Evolutionary conservation across 1,140 invertebrate genomes (phyloP).

Genomic region (Thalassaphorura encarpata): DNA sequence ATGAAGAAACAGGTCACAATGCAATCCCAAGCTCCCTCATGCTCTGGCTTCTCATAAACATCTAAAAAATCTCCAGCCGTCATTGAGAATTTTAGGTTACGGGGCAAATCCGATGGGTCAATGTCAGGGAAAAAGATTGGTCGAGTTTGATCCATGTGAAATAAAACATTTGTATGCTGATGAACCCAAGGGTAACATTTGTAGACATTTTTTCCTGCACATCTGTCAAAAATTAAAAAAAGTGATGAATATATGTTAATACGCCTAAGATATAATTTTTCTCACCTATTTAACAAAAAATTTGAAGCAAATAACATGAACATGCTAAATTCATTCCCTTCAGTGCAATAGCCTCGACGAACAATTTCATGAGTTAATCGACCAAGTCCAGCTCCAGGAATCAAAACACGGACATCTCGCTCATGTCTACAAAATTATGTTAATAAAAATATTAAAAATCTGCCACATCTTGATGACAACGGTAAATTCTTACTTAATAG

Average conservation of each 20-base stretch:
- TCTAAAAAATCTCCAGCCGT: slow-evolving; percentile 62
- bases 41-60: slow-evolving; percentile 61
- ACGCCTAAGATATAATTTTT: background rate
- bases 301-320: slow-evolving; percentile 93
- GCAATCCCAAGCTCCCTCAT: slow-evolving; percentile 62
- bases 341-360: slow-evolving; percentile 72
- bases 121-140: slow-evolving; percentile 82
- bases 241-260: slow-evolving; percentile 5
- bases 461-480: background rate
- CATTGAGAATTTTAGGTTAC: slow-evolving; percentile 77
- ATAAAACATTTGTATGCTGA: slow-evolving; percentile 81
- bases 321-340: slow-evolving; percentile 82
- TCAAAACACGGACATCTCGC: slow-evolving; percentile 26
- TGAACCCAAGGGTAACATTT: slow-evolving; percentile 87
- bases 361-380: slow-evolving; percentile 89
- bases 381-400: slow-evolving; percentile 80
- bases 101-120: slow-evolving; percentile 55
- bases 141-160: slow-evolving; percentile 65
- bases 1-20: slow-evolving; percentile 97
- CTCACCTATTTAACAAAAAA: slow-evolving; percentile 82
- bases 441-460: background rate
- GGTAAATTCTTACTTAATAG: slow-evolving; percentile 43
- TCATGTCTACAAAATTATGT: slow-evolving; percentile 6
- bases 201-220: slow-evolving; percentile 46
- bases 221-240: slow-evolving; percentile 43